Percentiles rank a stretch among this genome's conserved stretches.
phyloP scores from a whole-genome alignment of 2,113 vertebrate genomes.

The Leucoraja erinaceus region DNA sequence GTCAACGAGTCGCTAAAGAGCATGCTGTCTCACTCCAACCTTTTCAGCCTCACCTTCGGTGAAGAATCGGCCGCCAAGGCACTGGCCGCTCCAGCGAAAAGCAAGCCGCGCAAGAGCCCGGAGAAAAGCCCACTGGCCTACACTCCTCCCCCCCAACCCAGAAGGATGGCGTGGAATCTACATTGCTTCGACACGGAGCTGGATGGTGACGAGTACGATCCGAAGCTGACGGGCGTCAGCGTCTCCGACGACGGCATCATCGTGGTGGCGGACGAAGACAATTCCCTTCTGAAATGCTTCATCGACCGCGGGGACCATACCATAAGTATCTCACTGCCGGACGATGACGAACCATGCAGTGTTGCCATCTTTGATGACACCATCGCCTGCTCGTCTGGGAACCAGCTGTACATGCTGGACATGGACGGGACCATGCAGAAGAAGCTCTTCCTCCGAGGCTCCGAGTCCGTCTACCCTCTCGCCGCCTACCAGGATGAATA shows the following conservation, averaged over 20 bases:
- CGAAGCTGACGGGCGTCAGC: conserved; percentile 44
- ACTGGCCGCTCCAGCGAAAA: background rate
- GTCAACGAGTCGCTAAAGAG: conserved; percentile 31
- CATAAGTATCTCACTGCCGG: conserved; percentile 12
- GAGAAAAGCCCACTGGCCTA: background rate
- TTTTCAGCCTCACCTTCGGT: conserved; percentile 41
- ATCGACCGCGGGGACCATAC: background rate
- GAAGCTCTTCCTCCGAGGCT: conserved; percentile 41
- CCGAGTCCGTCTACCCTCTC: conserved; percentile 39
- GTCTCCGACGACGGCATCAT: conserved; percentile 37
- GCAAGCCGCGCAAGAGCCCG: background rate
- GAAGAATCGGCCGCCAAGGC: background rate
- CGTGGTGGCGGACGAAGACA: conserved; percentile 43
- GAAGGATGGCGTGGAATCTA: background rate
- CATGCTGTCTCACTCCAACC: background rate
- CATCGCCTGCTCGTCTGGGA: conserved; percentile 41
- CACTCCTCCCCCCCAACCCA: background rate
- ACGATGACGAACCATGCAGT: conserved; percentile 31
- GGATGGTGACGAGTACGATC: background rate
- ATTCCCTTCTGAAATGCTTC: conserved; percentile 41
- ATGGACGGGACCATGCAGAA: conserved; percentile 31
- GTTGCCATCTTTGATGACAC: conserved; percentile 39
- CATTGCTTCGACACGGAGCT: conserved; percentile 36
- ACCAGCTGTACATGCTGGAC: conserved; percentile 39
- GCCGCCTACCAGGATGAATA: conserved; percentile 42